These are phyloP conservation scores for Limenitis camilla DNA, from an alignment of 2,888 invertebrate species.

Conservation along the genomic window DNA sequence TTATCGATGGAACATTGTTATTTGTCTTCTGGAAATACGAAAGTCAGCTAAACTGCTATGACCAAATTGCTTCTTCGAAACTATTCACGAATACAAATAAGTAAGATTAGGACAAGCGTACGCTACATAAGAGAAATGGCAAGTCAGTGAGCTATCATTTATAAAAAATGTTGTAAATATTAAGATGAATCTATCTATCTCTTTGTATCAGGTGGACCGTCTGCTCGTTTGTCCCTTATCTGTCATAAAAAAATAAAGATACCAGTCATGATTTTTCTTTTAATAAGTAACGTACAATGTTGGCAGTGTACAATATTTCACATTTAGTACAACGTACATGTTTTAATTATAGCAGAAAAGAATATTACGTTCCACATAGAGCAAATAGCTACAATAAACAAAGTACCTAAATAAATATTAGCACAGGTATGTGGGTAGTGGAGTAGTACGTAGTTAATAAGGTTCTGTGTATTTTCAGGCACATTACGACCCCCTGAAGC, in stretches of 20 bases:
- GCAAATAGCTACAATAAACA: slow-evolving; percentile 27
- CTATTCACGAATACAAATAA: slow-evolving; percentile 17
- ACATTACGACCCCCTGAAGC: slow-evolving; percentile 51
- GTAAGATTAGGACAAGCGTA: slow-evolving; percentile 4
- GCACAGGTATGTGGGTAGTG: slow-evolving; percentile 44
- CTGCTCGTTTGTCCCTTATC: too few relatives aligned
- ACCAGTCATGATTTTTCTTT: too few relatives aligned
- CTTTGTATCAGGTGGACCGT: too few relatives aligned
- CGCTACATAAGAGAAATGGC: not conserved
- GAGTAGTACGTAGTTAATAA: slow-evolving; percentile 41
- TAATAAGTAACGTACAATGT: too few relatives aligned
- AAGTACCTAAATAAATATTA: slow-evolving; percentile 37
- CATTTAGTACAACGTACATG: too few relatives aligned
- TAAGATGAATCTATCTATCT: too few relatives aligned
- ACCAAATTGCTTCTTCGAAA: slow-evolving; percentile 37
- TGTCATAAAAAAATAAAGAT: too few relatives aligned
- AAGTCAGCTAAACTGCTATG: slow-evolving; percentile 54
- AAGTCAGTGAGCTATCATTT: not conserved
- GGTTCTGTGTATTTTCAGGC: slow-evolving; percentile 49
- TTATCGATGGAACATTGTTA: slow-evolving; percentile 67
- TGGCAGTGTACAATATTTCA: too few relatives aligned
- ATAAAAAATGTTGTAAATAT: too few relatives aligned
- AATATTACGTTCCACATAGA: slow-evolving; percentile 23
- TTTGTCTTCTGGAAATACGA: slow-evolving; percentile 58
- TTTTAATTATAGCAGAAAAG: slow-evolving; percentile 7